A percentile compares a stretch with the other conserved stretches of the same genome.
Conservation (phyloP, 1,140 invertebrate species). For the Andrena cerasifolii region DNA sequence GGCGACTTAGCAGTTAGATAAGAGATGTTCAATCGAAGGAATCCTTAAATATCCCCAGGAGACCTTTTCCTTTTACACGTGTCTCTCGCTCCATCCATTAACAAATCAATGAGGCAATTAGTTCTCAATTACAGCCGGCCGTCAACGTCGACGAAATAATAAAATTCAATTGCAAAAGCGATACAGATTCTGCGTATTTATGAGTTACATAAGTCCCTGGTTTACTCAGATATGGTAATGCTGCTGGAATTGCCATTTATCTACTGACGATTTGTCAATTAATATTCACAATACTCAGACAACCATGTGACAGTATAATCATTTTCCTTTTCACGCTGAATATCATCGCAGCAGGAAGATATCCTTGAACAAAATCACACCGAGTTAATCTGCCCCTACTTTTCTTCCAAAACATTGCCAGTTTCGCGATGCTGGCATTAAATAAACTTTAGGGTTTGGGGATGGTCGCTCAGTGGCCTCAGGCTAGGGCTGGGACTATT, state of each 20-base stretch:
- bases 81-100: neutral
- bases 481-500: too few relatives aligned
- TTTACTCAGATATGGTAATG: neutral
- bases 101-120: slow-evolving; percentile 15
- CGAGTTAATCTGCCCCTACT: neutral
- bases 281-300: neutral
- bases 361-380: too few relatives aligned
- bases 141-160: slow-evolving; percentile 2
- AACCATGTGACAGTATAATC: neutral
- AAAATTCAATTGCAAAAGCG: slow-evolving; percentile 2
- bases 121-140: slow-evolving; percentile 8
- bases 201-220: neutral
- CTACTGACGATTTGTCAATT: neutral
- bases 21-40: neutral
- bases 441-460: too few relatives aligned
- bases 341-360: too few relatives aligned
- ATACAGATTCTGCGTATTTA: slow-evolving; percentile 14
- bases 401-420: too few relatives aligned
- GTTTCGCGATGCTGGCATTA: too few relatives aligned
- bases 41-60: neutral
- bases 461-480: too few relatives aligned
- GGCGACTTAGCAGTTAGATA: neutral
- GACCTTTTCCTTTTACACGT: neutral
- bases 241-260: slow-evolving; percentile 1
- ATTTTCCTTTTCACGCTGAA: neutral